Conservation (phyloP, 2,113 vertebrate genomes). For the Protobothrops mucrosquamatus region DNA sequence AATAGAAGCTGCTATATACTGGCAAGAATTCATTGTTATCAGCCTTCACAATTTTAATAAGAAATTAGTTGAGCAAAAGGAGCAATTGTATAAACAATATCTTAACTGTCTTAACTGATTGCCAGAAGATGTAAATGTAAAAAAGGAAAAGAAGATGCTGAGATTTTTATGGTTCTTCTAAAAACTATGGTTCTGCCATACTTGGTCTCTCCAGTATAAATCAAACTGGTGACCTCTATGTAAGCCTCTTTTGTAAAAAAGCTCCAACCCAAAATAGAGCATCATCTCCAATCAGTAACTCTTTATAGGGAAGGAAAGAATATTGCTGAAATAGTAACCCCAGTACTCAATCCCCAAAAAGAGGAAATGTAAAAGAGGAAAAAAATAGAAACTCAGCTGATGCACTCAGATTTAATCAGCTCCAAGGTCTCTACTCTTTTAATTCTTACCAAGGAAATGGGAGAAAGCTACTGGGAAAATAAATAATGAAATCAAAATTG, state of each 20-base stretch:
- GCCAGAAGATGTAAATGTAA: not conserved
- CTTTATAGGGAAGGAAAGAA: not conserved
- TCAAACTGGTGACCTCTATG: not conserved
- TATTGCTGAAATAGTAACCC: not conserved
- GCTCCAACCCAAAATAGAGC: not conserved
- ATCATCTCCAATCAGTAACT: not conserved
- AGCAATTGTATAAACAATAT: not conserved
- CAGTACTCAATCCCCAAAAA: not conserved
- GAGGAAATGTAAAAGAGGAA: not conserved
- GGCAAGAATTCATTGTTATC: not conserved
- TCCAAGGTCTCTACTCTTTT: not conserved
- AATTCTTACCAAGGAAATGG: not conserved
- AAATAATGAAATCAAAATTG: not conserved
- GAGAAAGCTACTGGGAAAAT: not conserved
- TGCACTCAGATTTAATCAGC: not conserved
- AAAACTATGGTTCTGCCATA: not conserved
- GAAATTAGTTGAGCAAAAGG: not conserved
- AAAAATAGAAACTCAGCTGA: not conserved
- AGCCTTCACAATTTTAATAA: not conserved
- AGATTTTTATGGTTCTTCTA: not conserved
- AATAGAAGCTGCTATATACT: not conserved
- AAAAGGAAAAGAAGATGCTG: not conserved
- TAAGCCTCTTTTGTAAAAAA: not conserved
- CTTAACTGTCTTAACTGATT: not conserved
- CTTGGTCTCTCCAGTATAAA: not conserved